These are phyloP conservation scores for Chaetura pelagica DNA, from an alignment of 2,113 vertebrate genomes.

Conservation along the genomic window DNA sequence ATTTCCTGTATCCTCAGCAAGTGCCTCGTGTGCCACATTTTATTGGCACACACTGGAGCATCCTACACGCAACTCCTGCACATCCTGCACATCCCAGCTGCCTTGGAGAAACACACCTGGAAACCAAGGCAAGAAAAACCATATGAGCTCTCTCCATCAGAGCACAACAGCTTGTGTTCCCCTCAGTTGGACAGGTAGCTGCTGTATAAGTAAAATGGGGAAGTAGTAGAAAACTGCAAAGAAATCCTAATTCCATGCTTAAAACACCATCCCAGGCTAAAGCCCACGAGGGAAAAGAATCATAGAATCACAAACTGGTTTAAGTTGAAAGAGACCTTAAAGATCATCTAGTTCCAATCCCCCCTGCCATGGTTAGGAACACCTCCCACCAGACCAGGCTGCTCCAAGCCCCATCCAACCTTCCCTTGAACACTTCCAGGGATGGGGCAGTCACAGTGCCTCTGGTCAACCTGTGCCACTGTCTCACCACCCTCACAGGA, in stretches of 20 bases:
- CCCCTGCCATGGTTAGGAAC: no score
- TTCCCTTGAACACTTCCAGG: no score
- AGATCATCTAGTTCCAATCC: no score
- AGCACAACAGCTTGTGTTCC: neutral
- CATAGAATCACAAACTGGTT: no score
- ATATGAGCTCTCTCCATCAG: accelerated
- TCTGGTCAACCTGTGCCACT: no score
- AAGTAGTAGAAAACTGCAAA: neutral
- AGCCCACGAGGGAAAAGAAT: no score
- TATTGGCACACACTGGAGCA: neutral
- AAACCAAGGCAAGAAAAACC: neutral
- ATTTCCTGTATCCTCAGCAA: neutral
- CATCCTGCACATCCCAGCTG: neutral
- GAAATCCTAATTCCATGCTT: neutral
- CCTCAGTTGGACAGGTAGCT: neutral
- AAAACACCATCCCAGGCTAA: neutral
- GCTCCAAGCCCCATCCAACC: no score
- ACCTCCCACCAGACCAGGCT: no score
- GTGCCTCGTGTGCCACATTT: neutral
- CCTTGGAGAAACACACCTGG: neutral
- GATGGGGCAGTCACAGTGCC: no score
- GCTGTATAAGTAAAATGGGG: accelerated
- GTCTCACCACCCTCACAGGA: no score
- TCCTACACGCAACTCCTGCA: neutral
- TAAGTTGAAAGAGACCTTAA: no score